Conservation (phyloP, 2,113 vertebrate genomes). For the Hucho hucho region DNA sequence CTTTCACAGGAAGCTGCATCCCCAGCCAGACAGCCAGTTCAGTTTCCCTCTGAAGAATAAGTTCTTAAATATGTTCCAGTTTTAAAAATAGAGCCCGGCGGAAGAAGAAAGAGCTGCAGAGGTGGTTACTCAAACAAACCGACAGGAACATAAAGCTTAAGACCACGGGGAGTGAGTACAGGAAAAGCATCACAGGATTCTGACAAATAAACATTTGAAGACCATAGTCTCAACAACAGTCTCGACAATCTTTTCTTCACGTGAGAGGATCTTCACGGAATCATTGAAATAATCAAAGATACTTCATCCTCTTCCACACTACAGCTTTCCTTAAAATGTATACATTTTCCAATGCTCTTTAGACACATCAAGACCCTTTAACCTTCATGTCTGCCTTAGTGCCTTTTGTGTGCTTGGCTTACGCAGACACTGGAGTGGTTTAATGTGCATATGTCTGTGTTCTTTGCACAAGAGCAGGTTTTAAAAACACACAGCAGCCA, state of each 20-base stretch:
- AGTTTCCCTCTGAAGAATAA: constrained; percentile 57
- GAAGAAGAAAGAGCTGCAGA: constrained; percentile 35
- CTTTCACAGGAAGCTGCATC: constrained; percentile 64
- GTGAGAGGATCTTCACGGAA: background rate
- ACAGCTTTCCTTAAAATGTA: too few relatives aligned
- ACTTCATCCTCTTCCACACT: too few relatives aligned
- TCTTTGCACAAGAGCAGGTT: constrained; percentile 16
- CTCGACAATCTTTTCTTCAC: background rate
- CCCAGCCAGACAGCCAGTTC: constrained; percentile 27
- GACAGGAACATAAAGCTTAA: constrained; percentile 19
- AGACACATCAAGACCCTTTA: too few relatives aligned
- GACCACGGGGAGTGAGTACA: background rate
- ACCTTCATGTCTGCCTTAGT: too few relatives aligned
- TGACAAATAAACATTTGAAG: background rate
- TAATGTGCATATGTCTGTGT: background rate
- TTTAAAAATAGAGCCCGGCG: constrained; percentile 59
- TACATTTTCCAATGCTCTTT: too few relatives aligned
- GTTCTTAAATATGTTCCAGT: constrained; percentile 66
- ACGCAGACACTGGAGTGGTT: constrained; percentile 1
- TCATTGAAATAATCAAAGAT: too few relatives aligned
- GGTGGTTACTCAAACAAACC: constrained; percentile 3
- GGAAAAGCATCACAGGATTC: background rate
- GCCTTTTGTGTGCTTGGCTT: background rate
- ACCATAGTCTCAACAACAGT: background rate
- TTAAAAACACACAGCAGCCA: constrained; percentile 3